phyloP scores from a whole-genome alignment of 30 jellyfish, hydroid and myxozoan species.

The Chironex yamaguchii region DNA sequence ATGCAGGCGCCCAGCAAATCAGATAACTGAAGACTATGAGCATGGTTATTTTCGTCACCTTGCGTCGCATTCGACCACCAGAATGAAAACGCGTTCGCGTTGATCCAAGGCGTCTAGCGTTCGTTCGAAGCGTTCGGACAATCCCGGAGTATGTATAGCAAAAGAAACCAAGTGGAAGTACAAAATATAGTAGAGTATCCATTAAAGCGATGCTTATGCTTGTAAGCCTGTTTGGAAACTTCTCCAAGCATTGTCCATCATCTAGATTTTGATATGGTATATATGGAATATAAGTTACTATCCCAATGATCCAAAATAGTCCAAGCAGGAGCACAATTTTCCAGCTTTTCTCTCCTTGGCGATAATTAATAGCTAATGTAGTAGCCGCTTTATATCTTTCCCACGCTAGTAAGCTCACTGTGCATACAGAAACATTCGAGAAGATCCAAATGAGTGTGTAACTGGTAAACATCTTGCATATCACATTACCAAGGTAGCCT shows the following conservation, averaged over 20 bases:
- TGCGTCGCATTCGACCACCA: not conserved
- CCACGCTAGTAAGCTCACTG: conserved; percentile 69
- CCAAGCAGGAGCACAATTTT: no score
- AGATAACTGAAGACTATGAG: not conserved
- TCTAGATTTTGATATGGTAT: not conserved
- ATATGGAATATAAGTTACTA: not conserved
- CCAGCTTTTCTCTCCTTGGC: no score
- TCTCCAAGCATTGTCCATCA: not conserved
- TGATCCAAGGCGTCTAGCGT: not conserved
- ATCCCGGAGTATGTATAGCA: not conserved
- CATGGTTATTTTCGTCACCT: not conserved
- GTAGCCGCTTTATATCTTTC: conserved; percentile 76
- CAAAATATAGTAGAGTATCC: not conserved
- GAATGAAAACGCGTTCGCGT: no score
- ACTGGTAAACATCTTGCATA: conserved; percentile 62
- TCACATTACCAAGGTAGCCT: conserved; percentile 53
- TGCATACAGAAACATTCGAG: conserved; percentile 67
- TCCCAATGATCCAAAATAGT: not conserved
- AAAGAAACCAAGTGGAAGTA: not conserved
- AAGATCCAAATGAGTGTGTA: conserved; percentile 66
- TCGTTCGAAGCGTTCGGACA: not conserved
- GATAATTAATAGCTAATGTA: no score
- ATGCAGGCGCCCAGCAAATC: not conserved
- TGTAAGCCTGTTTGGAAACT: not conserved
- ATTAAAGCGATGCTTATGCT: not conserved